These are phyloP conservation scores for Periphyllus acericola DNA, from an alignment of 2,888 invertebrate genomes.

Conservation along the genomic window DNA sequence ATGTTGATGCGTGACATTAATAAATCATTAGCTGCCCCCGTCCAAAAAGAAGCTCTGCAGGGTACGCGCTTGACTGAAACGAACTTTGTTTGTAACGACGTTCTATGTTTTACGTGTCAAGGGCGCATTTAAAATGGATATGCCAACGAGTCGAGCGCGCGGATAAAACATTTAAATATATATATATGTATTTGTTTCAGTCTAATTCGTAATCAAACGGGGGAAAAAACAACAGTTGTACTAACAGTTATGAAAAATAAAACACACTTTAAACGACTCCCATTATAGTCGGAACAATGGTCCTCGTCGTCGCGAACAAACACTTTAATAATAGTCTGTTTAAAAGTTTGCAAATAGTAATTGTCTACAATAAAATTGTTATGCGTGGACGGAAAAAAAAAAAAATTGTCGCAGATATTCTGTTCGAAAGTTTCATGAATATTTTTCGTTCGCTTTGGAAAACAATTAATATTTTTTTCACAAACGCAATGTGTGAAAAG, in stretches of 20 bases:
- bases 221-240: background rate
- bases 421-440: background rate
- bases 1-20: too few species aligned
- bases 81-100: background rate
- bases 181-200: background rate
- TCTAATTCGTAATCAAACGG: background rate
- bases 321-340: background rate
- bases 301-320: background rate
- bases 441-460: too few species aligned
- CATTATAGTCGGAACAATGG: background rate
- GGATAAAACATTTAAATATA: background rate
- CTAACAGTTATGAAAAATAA: background rate
- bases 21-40: too few species aligned
- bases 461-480: too few species aligned
- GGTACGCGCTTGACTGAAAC: background rate
- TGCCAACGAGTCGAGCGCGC: background rate
- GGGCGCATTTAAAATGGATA: background rate
- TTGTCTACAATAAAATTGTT: background rate
- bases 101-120: background rate
- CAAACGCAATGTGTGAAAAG: too few species aligned
- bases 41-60: too few species aligned
- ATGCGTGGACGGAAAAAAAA: too few species aligned
- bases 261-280: background rate
- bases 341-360: slow-evolving; percentile 7
- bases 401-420: background rate